phyloP scores from a whole-genome alignment of 1,140 invertebrate species.

The Episyrphus balteatus region DNA sequence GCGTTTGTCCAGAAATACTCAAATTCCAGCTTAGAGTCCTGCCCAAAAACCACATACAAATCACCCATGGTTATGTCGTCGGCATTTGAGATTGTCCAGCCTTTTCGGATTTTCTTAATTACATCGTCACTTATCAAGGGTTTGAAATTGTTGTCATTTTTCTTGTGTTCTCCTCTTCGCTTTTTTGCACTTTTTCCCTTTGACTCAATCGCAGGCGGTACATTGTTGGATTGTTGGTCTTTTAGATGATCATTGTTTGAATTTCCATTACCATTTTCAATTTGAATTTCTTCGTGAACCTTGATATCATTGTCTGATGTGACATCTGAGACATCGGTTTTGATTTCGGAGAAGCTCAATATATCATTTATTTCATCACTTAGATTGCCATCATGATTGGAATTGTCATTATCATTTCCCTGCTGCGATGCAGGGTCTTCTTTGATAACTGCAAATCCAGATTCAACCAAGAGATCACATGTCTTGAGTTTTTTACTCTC shows the following conservation, averaged over 20 bases:
- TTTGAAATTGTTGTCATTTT: conserved; percentile 17
- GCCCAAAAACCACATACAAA: conserved; percentile 80
- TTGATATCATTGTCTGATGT: neutral
- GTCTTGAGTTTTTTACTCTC: conserved; percentile 32
- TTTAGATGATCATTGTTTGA: conserved; percentile 16
- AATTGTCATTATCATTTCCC: neutral
- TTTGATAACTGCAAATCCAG: neutral
- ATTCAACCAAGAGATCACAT: conserved; percentile 12
- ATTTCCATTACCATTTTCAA: conserved; percentile 14
- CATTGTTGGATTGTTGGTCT: too few species aligned
- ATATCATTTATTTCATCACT: conserved; percentile 24
- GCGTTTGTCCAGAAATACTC: conserved; percentile 71
- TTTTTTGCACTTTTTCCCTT: neutral
- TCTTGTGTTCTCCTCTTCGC: conserved; percentile 4
- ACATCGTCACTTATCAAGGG: conserved; percentile 36
- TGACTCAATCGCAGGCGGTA: neutral
- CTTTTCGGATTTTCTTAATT: conserved; percentile 50
- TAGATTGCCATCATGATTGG: conserved; percentile 17
- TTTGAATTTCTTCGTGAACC: neutral
- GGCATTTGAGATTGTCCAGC: conserved; percentile 66
- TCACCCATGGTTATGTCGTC: conserved; percentile 76
- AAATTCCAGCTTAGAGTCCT: conserved; percentile 63
- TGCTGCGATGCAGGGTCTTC: neutral
- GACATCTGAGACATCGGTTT: neutral
- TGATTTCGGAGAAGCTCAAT: conserved; percentile 1